These are phyloP conservation scores for Elanoides forficatus DNA, from an alignment of 2,113 vertebrate genomes.

Conservation along the genomic window DNA sequence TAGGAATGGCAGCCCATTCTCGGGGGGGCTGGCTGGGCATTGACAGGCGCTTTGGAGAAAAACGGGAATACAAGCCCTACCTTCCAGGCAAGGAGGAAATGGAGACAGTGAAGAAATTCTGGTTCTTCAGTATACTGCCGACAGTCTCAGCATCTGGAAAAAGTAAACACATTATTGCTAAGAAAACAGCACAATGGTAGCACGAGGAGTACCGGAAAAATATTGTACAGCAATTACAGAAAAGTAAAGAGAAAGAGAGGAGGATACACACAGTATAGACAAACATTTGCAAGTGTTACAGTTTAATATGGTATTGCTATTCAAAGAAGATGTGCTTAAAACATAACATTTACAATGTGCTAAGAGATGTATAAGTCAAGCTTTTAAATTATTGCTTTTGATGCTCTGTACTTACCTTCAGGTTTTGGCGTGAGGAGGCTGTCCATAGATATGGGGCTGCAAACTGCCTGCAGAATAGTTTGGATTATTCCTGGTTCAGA, in stretches of 20 bases:
- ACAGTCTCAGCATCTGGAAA: not conserved
- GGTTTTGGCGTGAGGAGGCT: not conserved
- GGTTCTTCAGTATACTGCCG: accelerated
- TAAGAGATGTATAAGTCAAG: accelerated
- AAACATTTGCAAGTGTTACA: not conserved
- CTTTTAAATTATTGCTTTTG: accelerated
- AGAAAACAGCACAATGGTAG: not conserved
- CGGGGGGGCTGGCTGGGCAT: not conserved
- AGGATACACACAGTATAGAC: accelerated
- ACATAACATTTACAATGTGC: accelerated
- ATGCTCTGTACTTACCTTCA: not conserved
- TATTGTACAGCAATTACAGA: accelerated
- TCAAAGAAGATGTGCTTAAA: not conserved
- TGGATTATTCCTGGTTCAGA: not conserved
- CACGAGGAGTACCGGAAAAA: not conserved
- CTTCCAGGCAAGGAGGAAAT: accelerated
- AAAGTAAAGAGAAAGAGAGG: not conserved
- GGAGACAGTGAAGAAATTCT: accelerated
- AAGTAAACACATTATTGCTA: not conserved
- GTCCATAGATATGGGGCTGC: accelerated
- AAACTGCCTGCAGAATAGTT: not conserved
- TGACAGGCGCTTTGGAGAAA: not conserved
- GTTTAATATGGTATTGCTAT: accelerated
- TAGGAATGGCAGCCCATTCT: not conserved
- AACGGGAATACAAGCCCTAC: accelerated